Evolutionary conservation across 2,797 vertebrate genomes (phyloP).

Genomic region (Pantherophis vulpinus): DNA sequence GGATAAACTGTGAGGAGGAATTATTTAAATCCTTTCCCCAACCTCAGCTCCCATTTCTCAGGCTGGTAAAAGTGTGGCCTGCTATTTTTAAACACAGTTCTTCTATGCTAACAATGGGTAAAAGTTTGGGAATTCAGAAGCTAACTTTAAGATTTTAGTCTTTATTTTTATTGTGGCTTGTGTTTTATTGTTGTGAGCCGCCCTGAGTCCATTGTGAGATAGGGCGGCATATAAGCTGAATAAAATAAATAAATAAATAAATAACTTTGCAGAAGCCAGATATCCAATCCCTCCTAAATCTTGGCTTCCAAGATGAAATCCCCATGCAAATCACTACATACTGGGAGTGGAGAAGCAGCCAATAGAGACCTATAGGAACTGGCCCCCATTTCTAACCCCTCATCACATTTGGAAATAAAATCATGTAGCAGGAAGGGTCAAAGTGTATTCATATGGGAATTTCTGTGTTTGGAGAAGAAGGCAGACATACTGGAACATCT

Average conservation of each 20-base stretch:
- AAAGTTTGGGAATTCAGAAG: neutral
- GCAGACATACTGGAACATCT: neutral
- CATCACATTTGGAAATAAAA: neutral
- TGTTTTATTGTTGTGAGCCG: no score
- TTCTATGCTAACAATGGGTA: neutral
- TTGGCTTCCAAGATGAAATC: neutral
- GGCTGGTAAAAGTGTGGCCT: neutral
- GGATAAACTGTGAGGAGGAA: neutral
- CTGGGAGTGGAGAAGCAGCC: neutral
- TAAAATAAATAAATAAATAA: no score
- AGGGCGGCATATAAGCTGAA: no score
- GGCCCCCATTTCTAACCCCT: neutral
- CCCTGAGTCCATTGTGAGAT: no score
- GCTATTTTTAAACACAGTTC: neutral
- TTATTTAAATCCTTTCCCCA: neutral
- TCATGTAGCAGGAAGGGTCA: neutral
- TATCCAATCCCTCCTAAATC: neutral
- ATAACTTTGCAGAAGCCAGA: neutral
- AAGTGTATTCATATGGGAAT: neutral
- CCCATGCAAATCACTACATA: neutral
- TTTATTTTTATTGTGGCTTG: no score
- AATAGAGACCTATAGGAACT: neutral
- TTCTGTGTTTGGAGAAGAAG: neutral
- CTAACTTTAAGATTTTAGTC: neutral
- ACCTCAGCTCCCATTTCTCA: neutral